Evolutionary conservation across 2,888 invertebrate genomes (phyloP).

Genomic region (Miltochrista miniata): DNA sequence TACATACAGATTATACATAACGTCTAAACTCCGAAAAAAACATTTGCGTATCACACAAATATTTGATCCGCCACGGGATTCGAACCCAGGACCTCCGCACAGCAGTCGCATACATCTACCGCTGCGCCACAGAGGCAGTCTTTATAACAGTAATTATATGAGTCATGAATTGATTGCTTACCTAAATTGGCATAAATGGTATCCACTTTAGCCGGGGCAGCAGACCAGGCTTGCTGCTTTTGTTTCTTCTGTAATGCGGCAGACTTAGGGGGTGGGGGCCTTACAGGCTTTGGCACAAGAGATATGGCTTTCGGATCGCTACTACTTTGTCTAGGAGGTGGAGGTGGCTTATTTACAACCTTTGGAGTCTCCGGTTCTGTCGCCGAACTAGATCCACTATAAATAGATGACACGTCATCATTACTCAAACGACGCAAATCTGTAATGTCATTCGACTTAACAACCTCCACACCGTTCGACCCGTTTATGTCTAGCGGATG

Average conservation of each 20-base stretch:
- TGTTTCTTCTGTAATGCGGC: constrained; percentile 85
- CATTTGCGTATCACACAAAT: not conserved
- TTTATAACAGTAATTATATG: not conserved
- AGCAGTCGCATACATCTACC: no score
- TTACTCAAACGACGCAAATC: constrained; percentile 71
- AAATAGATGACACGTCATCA: constrained; percentile 82
- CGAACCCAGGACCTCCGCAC: no score
- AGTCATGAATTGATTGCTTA: constrained; percentile 59
- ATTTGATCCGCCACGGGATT: no score
- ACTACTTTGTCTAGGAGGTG: constrained; percentile 87
- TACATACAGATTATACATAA: no score
- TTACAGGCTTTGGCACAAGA: constrained; percentile 85
- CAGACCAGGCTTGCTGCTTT: constrained; percentile 75
- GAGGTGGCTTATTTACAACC: constrained; percentile 86
- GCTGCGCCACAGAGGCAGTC: no score
- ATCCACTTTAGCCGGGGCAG: constrained; percentile 66
- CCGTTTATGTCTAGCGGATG: constrained; percentile 94
- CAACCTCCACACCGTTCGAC: constrained; percentile 89
- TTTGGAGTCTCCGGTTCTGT: constrained; percentile 70
- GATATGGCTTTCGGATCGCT: constrained; percentile 78
- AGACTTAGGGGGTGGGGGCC: constrained; percentile 90
- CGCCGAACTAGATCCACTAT: constrained; percentile 70
- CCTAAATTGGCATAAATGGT: constrained; percentile 92
- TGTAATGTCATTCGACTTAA: constrained; percentile 81
- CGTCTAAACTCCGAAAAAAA: no score